Base-by-base conservation (phyloP, 1,140 invertebrate species). In the Triops longicaudatus region DNA sequence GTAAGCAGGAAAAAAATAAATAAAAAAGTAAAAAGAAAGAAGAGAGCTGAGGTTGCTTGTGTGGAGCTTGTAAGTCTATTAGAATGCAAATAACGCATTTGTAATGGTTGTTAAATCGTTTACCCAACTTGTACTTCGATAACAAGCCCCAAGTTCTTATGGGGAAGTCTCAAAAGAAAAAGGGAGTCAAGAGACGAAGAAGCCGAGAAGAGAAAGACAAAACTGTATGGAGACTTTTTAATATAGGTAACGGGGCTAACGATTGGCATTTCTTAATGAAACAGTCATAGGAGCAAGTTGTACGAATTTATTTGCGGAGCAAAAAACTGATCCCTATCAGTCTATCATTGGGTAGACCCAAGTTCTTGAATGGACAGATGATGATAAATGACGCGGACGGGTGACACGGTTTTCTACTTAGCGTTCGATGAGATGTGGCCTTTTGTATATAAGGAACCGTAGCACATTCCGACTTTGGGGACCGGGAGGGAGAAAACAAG, bases 391-490 rank as follows among this genome's bases (percentile, higher is more conserved):
- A 63, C 50, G 50, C 50, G 22, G 50, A 63, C 50, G 50, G 50
- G 50, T 63, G 50, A 63, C 50, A 63, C 50, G 50, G 50, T 63
- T 63, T 63, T 63, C 50, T 63, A 63, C 50, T 63, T 63, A 63
- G 50, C 50, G 50, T 63, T 63, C 50, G 50, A 63, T 22, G 50
- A 63, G 50, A 63, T 10, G 50, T 63, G 14, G 50, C 50, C 50
- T 63, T 63, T 63, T 63, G 31, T 37, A 63, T 63, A 63, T 63
- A 63, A 63, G 50, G 50, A 63, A n/a, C 50, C n/a, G 50, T 63
- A 63, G 50, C 50, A 22, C 50, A 63, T 63, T 63, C 50, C 50
- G 50, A 22, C 50, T 63, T 22, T 22, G 31, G 31, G 31, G 31
- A 37, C 31, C 31, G 7, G 7, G 31, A 7, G 31, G 7, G 31